Conservation (phyloP, 2,888 invertebrate genomes). For the Euplexia lucipara region DNA sequence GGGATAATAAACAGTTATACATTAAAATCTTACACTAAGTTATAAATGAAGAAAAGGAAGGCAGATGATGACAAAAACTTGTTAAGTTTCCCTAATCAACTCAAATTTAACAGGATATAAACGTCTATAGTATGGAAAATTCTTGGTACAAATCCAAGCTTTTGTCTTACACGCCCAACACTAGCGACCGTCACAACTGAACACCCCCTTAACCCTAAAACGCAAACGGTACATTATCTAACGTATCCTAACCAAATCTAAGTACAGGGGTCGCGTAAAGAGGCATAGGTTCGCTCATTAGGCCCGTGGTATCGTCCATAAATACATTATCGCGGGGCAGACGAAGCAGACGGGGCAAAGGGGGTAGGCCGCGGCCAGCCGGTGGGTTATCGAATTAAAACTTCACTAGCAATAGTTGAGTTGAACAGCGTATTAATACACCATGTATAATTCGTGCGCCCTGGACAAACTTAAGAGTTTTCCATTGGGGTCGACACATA, state of each 20-base stretch:
- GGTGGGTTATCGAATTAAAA: constrained; percentile 89
- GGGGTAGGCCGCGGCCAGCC: constrained; percentile 66
- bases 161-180: background rate
- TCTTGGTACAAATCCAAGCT: background rate
- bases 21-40: too few species aligned
- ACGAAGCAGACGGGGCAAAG: constrained; percentile 56
- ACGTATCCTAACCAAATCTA: constrained; percentile 67
- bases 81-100: background rate
- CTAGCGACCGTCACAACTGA: constrained; percentile 8
- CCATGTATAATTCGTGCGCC: constrained; percentile 89
- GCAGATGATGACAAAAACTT: too few species aligned
- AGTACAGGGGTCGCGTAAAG: constrained; percentile 81
- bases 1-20: too few species aligned
- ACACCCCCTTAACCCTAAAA: constrained; percentile 43
- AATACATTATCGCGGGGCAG: constrained; percentile 87
- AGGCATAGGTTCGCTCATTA: constrained; percentile 89
- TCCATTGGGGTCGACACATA: constrained; percentile 69
- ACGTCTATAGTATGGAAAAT: background rate
- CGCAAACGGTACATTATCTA: constrained; percentile 60
- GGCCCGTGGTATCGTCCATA: constrained; percentile 89
- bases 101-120: background rate
- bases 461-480: constrained; percentile 83
- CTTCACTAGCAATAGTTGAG: constrained; percentile 90
- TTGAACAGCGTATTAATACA: constrained; percentile 90
- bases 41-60: too few species aligned